Evolutionary conservation across 2,797 vertebrate species (phyloP).

Genomic region (Notamacropus eugenii): DNA sequence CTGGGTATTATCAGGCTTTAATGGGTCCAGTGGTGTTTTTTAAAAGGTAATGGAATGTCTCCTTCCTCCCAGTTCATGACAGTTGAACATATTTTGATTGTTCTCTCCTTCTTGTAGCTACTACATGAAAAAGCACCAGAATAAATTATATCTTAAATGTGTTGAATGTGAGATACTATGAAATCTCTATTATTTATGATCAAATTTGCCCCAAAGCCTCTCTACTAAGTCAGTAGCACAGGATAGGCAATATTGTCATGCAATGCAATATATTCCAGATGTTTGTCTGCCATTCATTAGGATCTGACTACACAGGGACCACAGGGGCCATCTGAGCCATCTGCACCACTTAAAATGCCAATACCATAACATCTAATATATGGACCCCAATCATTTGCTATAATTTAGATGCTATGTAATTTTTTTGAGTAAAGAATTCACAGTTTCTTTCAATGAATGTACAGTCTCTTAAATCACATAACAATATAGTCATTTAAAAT

Average conservation of each 20-base stretch:
- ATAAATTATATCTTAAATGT: neutral
- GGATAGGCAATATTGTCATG: neutral
- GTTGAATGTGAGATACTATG: neutral
- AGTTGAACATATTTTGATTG: neutral
- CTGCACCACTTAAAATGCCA: neutral
- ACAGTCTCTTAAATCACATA: neutral
- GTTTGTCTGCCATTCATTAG: neutral
- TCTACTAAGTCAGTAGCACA: neutral
- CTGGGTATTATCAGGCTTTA: neutral
- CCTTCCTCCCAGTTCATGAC: neutral
- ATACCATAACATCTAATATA: neutral
- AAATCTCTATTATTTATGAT: constrained; percentile 1
- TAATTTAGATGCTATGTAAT: constrained; percentile 7
- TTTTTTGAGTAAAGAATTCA: constrained; percentile 11
- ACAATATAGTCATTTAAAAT: neutral
- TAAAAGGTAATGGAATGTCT: neutral
- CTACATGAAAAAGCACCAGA: neutral
- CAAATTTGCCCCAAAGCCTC: neutral
- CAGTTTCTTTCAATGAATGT: neutral
- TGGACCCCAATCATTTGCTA: neutral
- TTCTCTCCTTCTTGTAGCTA: neutral
- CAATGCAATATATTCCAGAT: neutral
- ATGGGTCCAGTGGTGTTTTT: neutral
- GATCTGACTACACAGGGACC: neutral
- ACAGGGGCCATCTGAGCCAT: neutral